A percentile compares a stretch with the other conserved stretches of the same genome.
Conservation (phyloP, 2,797 vertebrate species). For the Centroberyx gerrardi region DNA sequence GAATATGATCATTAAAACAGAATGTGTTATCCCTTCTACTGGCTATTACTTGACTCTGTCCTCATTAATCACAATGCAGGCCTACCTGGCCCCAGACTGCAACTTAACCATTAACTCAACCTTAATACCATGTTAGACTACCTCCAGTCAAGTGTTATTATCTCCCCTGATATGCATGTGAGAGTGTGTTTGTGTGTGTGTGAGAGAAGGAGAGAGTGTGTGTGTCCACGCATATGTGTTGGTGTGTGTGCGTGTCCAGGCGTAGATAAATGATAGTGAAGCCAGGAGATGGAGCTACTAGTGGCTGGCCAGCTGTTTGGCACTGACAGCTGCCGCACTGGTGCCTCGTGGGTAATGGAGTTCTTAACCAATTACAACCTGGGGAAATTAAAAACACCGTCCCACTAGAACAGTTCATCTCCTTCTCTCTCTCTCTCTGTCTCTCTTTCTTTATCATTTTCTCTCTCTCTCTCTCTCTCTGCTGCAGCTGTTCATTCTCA, state of each 20-base stretch:
- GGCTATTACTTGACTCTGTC: constrained; percentile 45
- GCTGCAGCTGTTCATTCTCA: constrained; percentile 72
- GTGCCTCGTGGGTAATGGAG: constrained; percentile 82
- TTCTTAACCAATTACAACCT: constrained; percentile 83
- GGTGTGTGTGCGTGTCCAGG: constrained; percentile 48
- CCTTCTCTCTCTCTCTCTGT: constrained; percentile 35
- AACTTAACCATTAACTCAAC: constrained; percentile 76
- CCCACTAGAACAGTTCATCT: constrained; percentile 76
- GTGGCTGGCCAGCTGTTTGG: constrained; percentile 79
- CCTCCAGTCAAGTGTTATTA: constrained; percentile 67
- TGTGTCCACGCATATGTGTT: constrained; percentile 1
- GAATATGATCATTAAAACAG: constrained; percentile 55
- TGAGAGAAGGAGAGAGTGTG: constrained; percentile 16
- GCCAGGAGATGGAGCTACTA: constrained; percentile 65
- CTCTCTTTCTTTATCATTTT: constrained; percentile 48
- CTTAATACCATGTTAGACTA: constrained; percentile 69
- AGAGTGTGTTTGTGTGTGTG: constrained; percentile 19
- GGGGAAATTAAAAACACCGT: constrained; percentile 83
- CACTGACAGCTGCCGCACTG: constrained; percentile 76
- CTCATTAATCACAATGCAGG: constrained; percentile 73
- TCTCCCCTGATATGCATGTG: constrained; percentile 56
- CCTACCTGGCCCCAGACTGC: constrained; percentile 54
- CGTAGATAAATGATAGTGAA: constrained; percentile 75
- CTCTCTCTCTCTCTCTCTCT: constrained; percentile 45
- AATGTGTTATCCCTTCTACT: constrained; percentile 35